These are phyloP conservation scores for Cheilosia soror DNA, from an alignment of 2,888 invertebrate species.

Conservation along the genomic window DNA sequence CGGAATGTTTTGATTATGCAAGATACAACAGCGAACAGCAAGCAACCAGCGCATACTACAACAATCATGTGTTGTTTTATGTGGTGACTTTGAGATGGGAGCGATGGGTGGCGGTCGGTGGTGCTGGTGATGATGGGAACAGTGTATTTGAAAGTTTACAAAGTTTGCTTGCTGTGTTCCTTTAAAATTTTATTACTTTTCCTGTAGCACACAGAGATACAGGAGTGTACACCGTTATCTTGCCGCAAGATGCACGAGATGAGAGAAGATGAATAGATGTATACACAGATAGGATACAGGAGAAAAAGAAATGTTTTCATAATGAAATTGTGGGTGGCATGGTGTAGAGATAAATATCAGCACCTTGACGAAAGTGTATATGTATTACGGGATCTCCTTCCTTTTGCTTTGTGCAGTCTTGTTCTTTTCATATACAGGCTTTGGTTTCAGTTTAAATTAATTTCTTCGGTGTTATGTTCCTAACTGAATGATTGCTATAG, in stretches of 20 bases:
- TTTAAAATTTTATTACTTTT: slow-evolving; percentile 70
- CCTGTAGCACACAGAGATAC: slow-evolving; percentile 29
- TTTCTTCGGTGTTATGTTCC: slow-evolving; percentile 48
- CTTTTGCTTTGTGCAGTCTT: not conserved
- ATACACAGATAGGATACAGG: slow-evolving; percentile 11
- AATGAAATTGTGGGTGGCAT: slow-evolving; percentile 71
- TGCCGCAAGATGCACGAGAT: slow-evolving; percentile 54
- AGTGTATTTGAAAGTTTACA: slow-evolving; percentile 64
- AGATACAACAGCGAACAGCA: slow-evolving; percentile 43
- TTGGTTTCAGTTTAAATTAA: slow-evolving; percentile 67
- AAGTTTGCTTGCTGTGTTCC: slow-evolving; percentile 59
- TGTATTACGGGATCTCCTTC: slow-evolving; percentile 1
- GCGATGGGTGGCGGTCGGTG: not conserved
- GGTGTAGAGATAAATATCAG: slow-evolving; percentile 1
- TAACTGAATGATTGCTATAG: slow-evolving; percentile 31
- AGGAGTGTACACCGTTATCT: slow-evolving; percentile 17
- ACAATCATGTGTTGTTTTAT: slow-evolving; percentile 46
- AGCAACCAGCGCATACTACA: slow-evolving; percentile 13
- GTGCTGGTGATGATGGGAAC: not conserved
- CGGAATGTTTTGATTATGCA: slow-evolving; percentile 68
- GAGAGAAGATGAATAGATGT: slow-evolving; percentile 55
- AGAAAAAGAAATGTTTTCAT: slow-evolving; percentile 62
- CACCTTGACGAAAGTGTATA: slow-evolving; percentile 46
- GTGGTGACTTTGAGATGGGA: not conserved
- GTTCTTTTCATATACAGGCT: slow-evolving; percentile 23